Evolutionary conservation across 2,797 vertebrate genomes (phyloP), one percentile per base, ranked within the genome.

Genomic region (Champsocephalus esox): DNA sequence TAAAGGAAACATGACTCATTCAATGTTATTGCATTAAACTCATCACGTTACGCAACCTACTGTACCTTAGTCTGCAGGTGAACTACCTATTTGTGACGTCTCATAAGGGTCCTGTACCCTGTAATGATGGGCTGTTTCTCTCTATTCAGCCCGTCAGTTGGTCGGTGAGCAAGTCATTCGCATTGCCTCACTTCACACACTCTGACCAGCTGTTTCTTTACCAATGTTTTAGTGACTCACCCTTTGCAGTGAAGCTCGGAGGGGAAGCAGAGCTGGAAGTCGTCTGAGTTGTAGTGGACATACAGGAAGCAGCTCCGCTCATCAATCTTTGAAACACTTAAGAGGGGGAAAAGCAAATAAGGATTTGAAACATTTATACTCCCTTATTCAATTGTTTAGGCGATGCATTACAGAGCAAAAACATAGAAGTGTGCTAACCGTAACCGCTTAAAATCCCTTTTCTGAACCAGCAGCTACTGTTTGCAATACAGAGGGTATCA

Each of bases 251-350:
- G 96, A 70, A 93, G 88, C 43, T 95, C 93, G 0, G 96, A 96
- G 62, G 97, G 96, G 85, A 98, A 98, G 85, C 94, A 98, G 64
- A 98, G 91, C 93, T 98, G 97, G 90, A 97, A 95, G 81, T 98
- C 96, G 81, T 98, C 96, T 0, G 94, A 97, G 7, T 95, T 94
- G 51, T 95, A 95, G 50, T 93, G 90, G 41, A 95, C 95, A 0
- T 97, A 98, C 58, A 98, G 96, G 88, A 98, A 98, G 84, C 97
- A 98, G 91, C 96, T 96, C 21, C 97, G 94, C 77, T 96, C 96
- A 0, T 98, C 97, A 0, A 92, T 91, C 86, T 97, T 98, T 62
- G 96, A 98, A 65, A 91, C 91, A 63, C 97, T 98, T 90, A 4
- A 24, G 48, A 54, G 41, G 46, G 4, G 5, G 63, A 41, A 43